Conservation (phyloP, 2,888 invertebrate genomes). For the Neelides folsomi region DNA sequence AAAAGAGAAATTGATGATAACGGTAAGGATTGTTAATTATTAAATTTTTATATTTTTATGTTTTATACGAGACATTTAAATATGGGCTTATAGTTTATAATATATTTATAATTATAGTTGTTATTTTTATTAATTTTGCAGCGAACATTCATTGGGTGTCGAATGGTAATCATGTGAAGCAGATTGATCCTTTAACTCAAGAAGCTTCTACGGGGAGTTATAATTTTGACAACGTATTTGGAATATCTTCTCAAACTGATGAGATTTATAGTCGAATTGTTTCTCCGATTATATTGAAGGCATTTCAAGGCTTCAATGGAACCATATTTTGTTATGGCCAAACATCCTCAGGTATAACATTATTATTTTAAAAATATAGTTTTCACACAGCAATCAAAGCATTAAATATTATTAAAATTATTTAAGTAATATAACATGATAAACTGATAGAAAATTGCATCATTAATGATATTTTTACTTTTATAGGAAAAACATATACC, state of each 20-base stretch:
- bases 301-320: slow-evolving; percentile 63
- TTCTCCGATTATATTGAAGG: slow-evolving; percentile 56
- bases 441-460: too few relatives aligned
- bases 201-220: slow-evolving; percentile 17
- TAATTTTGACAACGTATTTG: slow-evolving; percentile 59
- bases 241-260: slow-evolving; percentile 45
- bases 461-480: not conserved
- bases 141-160: slow-evolving; percentile 39
- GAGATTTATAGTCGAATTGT: slow-evolving; percentile 55
- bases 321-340: slow-evolving; percentile 87
- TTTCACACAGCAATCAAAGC: too few relatives aligned
- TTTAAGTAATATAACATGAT: too few relatives aligned
- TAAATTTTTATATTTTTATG: not conserved
- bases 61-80: too few relatives aligned
- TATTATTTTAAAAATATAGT: too few relatives aligned
- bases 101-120: not conserved
- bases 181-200: slow-evolving; percentile 44
- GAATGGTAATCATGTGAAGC: slow-evolving; percentile 47
- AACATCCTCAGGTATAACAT: slow-evolving; percentile 59
- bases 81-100: not conserved
- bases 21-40: slow-evolving; percentile 34
- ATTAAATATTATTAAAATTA: not conserved
- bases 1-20: slow-evolving; percentile 48
- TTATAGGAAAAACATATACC: slow-evolving; percentile 57
- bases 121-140: slow-evolving; percentile 3